Conservation (phyloP, 2,888 invertebrate species). For the Globia sparganii region DNA sequence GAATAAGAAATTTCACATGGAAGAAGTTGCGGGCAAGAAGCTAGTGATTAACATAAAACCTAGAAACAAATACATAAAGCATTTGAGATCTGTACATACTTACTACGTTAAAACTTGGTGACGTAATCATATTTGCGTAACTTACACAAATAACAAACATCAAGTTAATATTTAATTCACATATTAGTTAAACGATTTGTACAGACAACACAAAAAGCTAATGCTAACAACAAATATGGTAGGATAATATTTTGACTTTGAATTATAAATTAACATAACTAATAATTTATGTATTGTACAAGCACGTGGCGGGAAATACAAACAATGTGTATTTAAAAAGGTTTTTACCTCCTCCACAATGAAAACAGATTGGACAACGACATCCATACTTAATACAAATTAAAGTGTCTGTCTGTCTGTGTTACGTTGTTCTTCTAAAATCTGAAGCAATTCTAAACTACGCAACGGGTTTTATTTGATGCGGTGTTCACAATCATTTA, state of each 20-base stretch:
- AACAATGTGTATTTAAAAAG: background rate
- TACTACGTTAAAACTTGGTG: conserved; percentile 43
- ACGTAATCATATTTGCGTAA: conserved; percentile 50
- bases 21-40: too few species aligned
- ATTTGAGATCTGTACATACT: conserved; percentile 18
- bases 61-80: conserved; percentile 26
- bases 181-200: conserved; percentile 50
- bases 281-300: conserved; percentile 24
- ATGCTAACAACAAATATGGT: conserved; percentile 40
- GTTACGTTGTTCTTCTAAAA: too few species aligned
- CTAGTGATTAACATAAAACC: conserved; percentile 19
- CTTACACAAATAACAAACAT: conserved; percentile 39
- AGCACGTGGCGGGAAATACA: background rate
- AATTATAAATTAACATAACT: conserved; percentile 26
- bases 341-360: background rate
- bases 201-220: conserved; percentile 37
- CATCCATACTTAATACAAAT: background rate
- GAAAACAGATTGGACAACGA: background rate
- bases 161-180: conserved; percentile 53
- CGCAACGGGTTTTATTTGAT: too few species aligned
- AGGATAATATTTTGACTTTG: conserved; percentile 38
- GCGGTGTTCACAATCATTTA: too few species aligned
- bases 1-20: background rate
- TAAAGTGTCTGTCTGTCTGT: background rate
- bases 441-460: too few species aligned